These are phyloP conservation scores for Monopis laevigella DNA, from an alignment of 2,888 invertebrate species.

Conservation along the genomic window DNA sequence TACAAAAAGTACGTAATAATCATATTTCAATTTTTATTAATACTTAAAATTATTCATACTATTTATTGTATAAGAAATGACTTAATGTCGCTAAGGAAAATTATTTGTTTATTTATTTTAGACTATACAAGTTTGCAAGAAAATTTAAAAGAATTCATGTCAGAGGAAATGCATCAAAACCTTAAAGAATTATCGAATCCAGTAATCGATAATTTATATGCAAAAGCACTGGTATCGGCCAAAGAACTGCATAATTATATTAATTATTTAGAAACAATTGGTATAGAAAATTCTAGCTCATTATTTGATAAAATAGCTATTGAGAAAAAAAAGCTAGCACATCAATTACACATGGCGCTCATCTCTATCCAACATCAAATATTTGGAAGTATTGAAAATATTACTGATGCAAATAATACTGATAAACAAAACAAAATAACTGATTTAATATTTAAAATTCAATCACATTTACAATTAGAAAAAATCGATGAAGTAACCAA, in stretches of 20 bases:
- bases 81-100: no score
- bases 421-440: not conserved
- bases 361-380: not conserved
- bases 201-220: conserved; percentile 24
- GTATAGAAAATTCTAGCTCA: conserved; percentile 3
- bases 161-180: conserved; percentile 25
- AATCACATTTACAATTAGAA: not conserved
- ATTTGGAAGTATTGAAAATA: not conserved
- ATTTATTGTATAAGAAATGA: no score
- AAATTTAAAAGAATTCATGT: conserved; percentile 31
- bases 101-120: conserved; percentile 15
- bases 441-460: not conserved
- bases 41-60: no score
- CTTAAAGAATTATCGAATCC: conserved; percentile 24
- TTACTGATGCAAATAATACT: not conserved
- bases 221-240: conserved; percentile 27
- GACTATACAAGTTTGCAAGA: conserved; percentile 22
- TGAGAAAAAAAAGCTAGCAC: conserved; percentile 1
- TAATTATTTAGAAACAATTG: not conserved
- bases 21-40: no score
- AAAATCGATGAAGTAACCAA: not conserved
- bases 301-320: conserved; percentile 1
- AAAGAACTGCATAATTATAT: conserved; percentile 24
- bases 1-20: no score
- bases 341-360: conserved; percentile 1